These are phyloP conservation scores for Egretta garzetta DNA, from an alignment of 2,113 vertebrate genomes.

Conservation along the genomic window DNA sequence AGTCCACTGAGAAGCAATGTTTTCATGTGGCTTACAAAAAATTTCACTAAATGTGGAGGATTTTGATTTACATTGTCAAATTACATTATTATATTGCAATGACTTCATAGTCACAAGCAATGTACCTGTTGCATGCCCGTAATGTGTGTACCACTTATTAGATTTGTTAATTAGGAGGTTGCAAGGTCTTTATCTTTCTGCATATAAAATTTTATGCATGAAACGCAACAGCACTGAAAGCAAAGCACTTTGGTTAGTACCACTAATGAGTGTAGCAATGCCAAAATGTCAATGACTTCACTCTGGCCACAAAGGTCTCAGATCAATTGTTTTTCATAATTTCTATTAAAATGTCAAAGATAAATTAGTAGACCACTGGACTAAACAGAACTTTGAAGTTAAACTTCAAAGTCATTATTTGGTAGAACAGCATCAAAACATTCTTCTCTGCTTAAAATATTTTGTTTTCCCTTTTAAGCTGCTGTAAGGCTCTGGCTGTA, in stretches of 20 bases:
- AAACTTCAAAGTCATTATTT: neutral
- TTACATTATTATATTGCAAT: slow-evolving; percentile 20
- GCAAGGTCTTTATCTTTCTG: slow-evolving; percentile 20
- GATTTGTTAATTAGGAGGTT: slow-evolving; percentile 55
- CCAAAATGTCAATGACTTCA: slow-evolving; percentile 47
- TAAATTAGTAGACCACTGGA: slow-evolving; percentile 9
- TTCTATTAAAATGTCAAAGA: slow-evolving; percentile 60
- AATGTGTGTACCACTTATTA: slow-evolving; percentile 46
- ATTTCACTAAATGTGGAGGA: neutral
- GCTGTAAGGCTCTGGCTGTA: neutral
- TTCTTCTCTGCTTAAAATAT: neutral
- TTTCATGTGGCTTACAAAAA: neutral
- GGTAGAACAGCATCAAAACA: neutral
- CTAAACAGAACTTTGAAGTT: neutral
- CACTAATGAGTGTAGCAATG: slow-evolving; percentile 21
- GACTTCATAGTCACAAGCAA: slow-evolving; percentile 58
- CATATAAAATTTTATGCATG: slow-evolving; percentile 6
- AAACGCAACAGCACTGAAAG: slow-evolving; percentile 37
- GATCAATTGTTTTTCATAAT: slow-evolving; percentile 35
- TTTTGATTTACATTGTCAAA: slow-evolving; percentile 1
- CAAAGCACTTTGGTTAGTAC: slow-evolving; percentile 34
- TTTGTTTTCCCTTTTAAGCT: neutral
- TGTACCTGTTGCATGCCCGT: slow-evolving; percentile 8
- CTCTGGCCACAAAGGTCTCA: slow-evolving; percentile 37
- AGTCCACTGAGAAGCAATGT: neutral